A percentile compares a stretch with the other conserved stretches of the same genome.
Conservation (phyloP, 1,140 invertebrate species). For the Drosophila pseudoobscura region DNA sequence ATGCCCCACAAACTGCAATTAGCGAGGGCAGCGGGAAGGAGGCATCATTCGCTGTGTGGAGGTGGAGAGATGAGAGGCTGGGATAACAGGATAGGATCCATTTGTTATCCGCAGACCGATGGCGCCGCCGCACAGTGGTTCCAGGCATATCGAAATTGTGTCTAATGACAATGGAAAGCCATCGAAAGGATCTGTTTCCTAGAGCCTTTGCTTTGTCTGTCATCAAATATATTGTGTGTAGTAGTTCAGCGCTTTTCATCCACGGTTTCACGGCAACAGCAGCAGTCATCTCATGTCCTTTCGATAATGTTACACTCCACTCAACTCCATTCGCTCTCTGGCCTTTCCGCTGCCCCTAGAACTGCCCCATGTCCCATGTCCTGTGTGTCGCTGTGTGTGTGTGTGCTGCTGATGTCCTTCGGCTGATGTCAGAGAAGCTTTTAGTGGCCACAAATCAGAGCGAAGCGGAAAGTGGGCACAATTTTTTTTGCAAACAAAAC, state of each 20-base stretch:
- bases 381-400: neutral
- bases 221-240: too few species aligned
- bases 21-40: neutral
- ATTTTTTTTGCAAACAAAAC: constrained; percentile 60
- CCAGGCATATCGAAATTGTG: neutral
- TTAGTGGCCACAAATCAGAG: constrained; percentile 72
- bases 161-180: too few species aligned
- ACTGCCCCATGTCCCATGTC: constrained; percentile 13
- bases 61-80: neutral
- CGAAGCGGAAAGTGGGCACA: constrained; percentile 14
- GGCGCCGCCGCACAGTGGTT: constrained; percentile 53
- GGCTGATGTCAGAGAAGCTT: constrained; percentile 73
- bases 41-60: neutral
- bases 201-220: too few species aligned
- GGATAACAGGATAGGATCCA: constrained; percentile 2
- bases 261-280: too few species aligned
- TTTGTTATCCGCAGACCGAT: constrained; percentile 38
- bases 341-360: neutral
- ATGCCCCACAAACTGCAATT: constrained; percentile 63
- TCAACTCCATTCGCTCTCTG: neutral
- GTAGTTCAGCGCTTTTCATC: too few species aligned
- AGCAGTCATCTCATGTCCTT: neutral
- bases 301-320: neutral
- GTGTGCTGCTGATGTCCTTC: constrained; percentile 36
- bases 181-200: too few species aligned